Percentiles rank a stretch among this genome's conserved stretches.
phyloP scores from a whole-genome alignment of 1,140 invertebrate genomes.

The Scylla paramamosain region DNA sequence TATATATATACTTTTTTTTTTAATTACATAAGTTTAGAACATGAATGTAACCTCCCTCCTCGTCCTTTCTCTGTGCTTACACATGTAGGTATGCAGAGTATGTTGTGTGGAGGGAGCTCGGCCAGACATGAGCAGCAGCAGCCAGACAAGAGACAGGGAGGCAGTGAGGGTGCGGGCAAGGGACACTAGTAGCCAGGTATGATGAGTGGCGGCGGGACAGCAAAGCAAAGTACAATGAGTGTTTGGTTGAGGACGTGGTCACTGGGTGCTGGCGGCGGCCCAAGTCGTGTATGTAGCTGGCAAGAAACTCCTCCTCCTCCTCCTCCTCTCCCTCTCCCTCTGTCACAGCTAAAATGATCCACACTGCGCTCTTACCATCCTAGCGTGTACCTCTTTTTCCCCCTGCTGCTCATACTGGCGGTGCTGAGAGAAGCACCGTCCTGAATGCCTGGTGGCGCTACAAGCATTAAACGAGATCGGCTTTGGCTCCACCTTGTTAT shows the following conservation, averaged over 20 bases:
- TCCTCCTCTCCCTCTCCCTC: background rate
- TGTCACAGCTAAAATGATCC: background rate
- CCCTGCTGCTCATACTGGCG: background rate
- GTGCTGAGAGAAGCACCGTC: background rate
- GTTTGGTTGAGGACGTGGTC: background rate
- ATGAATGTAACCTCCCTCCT: too few species aligned
- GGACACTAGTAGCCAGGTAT: too few species aligned
- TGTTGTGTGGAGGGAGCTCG: too few species aligned
- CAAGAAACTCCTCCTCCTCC: background rate
- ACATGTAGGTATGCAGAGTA: too few species aligned
- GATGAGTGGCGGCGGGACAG: background rate
- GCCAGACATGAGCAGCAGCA: too few species aligned
- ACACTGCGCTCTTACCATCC: background rate
- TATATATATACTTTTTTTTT: too few species aligned
- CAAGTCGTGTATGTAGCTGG: background rate
- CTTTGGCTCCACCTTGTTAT: too few species aligned
- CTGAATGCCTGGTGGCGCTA: background rate
- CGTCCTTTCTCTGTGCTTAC: too few species aligned
- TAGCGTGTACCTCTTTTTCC: background rate
- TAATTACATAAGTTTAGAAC: too few species aligned
- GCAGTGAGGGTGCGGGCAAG: too few species aligned
- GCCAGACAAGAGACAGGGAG: too few species aligned
- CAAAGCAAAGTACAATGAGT: conserved; percentile 2
- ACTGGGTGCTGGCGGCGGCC: conserved; percentile 3
- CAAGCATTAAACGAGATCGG: too few species aligned